phyloP scores from a whole-genome alignment of 2,888 invertebrate species.

The Drosophila lacicola region DNA sequence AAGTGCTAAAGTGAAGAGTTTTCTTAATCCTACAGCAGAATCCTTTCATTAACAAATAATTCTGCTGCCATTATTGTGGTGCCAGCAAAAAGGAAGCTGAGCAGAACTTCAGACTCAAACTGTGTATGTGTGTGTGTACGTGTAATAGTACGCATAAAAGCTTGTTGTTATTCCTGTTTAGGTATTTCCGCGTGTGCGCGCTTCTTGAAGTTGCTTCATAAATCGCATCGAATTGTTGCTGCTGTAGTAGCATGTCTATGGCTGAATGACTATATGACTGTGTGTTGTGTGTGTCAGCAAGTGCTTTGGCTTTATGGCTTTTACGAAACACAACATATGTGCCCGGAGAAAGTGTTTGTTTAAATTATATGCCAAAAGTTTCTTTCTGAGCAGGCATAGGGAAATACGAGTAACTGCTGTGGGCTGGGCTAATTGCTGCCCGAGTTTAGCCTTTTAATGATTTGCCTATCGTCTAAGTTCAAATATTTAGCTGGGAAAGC shows the following conservation, averaged over 20 bases:
- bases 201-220: conserved; percentile 39
- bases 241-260: conserved; percentile 50
- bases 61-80: conserved; percentile 12
- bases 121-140: conserved; percentile 10
- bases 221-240: conserved; percentile 59
- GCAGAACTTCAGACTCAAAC: neutral
- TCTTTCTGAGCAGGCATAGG: conserved; percentile 12
- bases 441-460: conserved; percentile 4
- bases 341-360: conserved; percentile 22
- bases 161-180: conserved; percentile 10
- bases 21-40: conserved; percentile 21
- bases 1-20: conserved; percentile 31
- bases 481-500: conserved; percentile 33
- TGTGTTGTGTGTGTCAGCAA: conserved; percentile 6
- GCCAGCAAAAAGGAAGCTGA: neutral
- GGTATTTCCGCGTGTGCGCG: conserved; percentile 13
- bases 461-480: conserved; percentile 5
- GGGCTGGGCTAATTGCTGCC: conserved; percentile 43
- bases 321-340: conserved; percentile 27
- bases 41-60: conserved; percentile 26
- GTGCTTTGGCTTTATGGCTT: conserved; percentile 25
- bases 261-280: conserved; percentile 25
- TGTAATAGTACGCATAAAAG: conserved; percentile 6
- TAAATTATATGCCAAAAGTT: conserved; percentile 44
- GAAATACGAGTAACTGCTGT: conserved; percentile 1